Base-by-base conservation (phyloP, 2,113 vertebrate species). In the Macquaria australasica region DNA sequence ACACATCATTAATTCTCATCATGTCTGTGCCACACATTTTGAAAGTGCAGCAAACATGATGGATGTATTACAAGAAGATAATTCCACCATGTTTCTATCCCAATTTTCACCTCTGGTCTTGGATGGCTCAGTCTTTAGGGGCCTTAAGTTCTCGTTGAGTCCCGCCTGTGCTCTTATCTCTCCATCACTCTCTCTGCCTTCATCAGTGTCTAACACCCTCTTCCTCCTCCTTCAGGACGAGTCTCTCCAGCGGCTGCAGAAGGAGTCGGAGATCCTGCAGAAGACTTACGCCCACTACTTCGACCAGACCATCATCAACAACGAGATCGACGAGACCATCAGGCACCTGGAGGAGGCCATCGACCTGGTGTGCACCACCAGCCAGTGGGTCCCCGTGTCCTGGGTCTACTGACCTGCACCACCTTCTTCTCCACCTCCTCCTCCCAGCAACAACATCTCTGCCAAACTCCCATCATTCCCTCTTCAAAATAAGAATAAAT, bases 241-340 rank as follows among this genome's bases (percentile, higher is more conserved):
- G 94, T 99, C 98, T 72, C 97, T 99, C 84, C 98, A 99, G 95
- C 97, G 97, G 89, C 97, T 99, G 93, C 98, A 99, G 96, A 99
- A 99, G 93, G 98, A 99, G 94, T 99, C 98, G 0, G 98, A 99
- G 93, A 97, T 99, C 94, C 95, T 99, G 78, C 98, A 99, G 97
- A 98, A 98, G 97, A 99, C 98, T 73, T 99, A 99, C 87, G 96
- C 97, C 84, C 98, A 99, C 96, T 99, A 98, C 96, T 99, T 99
- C 84, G 98, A 99, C 96, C 97, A 98, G 94, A 99, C 98, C 93
- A 97, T 99, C 96, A 99, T 99, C 97, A 99, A 99, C 97, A 99
- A 99, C 68, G 98, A 99, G 96, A 99, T 99, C 55, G 98, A 99
- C 82, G 98, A 99, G 95, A 99, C 98, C 94, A 99, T 99, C 96